phyloP scores from a whole-genome alignment of 2,888 invertebrate species.

The Eupithecia tripunctaria region DNA sequence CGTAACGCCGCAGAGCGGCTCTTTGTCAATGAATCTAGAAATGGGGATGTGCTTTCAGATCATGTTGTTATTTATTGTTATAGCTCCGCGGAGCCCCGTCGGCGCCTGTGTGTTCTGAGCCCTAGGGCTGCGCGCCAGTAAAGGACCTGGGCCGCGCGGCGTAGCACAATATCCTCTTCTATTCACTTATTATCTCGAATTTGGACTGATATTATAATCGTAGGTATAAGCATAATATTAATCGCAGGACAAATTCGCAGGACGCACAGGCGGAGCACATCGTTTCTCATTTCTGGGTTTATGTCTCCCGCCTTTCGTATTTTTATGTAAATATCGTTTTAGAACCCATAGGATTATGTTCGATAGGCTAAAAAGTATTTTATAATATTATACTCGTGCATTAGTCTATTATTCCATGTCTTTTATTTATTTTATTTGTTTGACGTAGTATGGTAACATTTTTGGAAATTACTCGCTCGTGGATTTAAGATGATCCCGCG shows the following conservation, averaged over 20 bases:
- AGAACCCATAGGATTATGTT: constrained; percentile 80
- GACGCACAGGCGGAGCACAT: constrained; percentile 52
- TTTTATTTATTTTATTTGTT: constrained; percentile 50
- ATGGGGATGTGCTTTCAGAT: constrained; percentile 46
- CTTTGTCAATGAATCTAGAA: constrained; percentile 45
- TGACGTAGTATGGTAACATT: neutral
- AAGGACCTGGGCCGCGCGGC: constrained; percentile 56
- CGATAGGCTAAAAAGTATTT: constrained; percentile 81
- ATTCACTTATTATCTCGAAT: constrained; percentile 48
- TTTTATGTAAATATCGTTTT: constrained; percentile 78
- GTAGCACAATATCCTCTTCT: constrained; percentile 50
- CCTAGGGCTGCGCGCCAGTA: constrained; percentile 53
- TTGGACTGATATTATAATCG: constrained; percentile 45
- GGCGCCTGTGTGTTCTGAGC: constrained; percentile 39
- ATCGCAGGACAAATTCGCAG: constrained; percentile 49
- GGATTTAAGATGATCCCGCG: no score
- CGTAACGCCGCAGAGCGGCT: constrained; percentile 43
- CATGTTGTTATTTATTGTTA: constrained; percentile 42
- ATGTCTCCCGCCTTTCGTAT: constrained; percentile 69
- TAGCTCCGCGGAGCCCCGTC: constrained; percentile 24
- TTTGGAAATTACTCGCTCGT: neutral
- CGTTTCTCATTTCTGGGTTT: constrained; percentile 59
- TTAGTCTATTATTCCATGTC: constrained; percentile 57
- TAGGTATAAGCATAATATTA: constrained; percentile 54
- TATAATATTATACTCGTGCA: constrained; percentile 81